A percentile compares a stretch with the other conserved stretches of the same genome.
phyloP scores from a whole-genome alignment of 2,888 invertebrate species.

The Podabrus alpinus region DNA sequence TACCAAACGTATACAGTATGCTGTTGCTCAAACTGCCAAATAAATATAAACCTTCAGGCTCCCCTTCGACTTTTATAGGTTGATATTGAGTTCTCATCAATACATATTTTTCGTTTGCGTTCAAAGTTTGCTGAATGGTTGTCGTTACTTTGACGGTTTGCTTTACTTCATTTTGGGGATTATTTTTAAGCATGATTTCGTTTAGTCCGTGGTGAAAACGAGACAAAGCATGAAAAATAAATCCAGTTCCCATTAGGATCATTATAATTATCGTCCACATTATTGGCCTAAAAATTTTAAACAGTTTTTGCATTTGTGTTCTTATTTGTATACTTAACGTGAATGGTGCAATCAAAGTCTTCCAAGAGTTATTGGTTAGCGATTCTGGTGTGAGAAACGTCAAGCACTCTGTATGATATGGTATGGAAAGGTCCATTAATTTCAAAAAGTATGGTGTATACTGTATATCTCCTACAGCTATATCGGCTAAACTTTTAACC shows the following conservation, averaged over 20 bases:
- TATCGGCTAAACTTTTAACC: conserved; percentile 67
- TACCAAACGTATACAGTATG: conserved; percentile 78
- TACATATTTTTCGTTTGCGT: conserved; percentile 45
- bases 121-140: conserved; percentile 27
- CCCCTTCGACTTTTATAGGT: conserved; percentile 42
- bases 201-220: conserved; percentile 59
- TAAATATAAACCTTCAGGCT: conserved; percentile 64
- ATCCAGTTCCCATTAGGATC: conserved; percentile 68
- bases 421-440: conserved; percentile 73
- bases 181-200: conserved; percentile 20
- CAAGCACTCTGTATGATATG: conserved; percentile 81
- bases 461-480: conserved; percentile 79
- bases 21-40: conserved; percentile 76
- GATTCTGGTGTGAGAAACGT: conserved; percentile 85
- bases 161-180: conserved; percentile 36
- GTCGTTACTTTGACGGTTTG: neutral
- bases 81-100: conserved; percentile 46
- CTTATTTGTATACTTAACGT: conserved; percentile 56
- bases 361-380: conserved; percentile 81
- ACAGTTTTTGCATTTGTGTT: neutral
- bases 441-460: conserved; percentile 71
- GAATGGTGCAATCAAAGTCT: conserved; percentile 79
- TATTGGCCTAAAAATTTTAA: conserved; percentile 51
- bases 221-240: conserved; percentile 69
- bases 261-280: conserved; percentile 78